Percentiles rank a stretch among this genome's conserved stretches.
phyloP scores from a whole-genome alignment of 2,797 vertebrate genomes.

The Diglossa cyanea region DNA sequence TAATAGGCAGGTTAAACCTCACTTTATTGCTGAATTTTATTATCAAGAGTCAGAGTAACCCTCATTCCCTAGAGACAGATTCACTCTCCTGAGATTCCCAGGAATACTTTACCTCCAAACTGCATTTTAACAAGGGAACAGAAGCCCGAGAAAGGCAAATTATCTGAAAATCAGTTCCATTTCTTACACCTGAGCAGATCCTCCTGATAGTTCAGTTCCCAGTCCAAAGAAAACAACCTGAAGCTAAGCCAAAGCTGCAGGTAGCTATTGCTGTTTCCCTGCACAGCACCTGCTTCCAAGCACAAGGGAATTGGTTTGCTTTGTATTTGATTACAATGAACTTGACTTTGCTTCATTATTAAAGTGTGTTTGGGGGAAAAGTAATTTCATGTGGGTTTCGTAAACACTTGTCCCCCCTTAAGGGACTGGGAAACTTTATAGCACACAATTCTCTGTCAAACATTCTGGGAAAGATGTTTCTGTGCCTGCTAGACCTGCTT shows the following conservation, averaged over 20 bases:
- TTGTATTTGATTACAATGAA: background rate
- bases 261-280: background rate
- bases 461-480: background rate
- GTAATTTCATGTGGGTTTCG: background rate
- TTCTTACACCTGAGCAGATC: background rate
- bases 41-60: background rate
- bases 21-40: background rate
- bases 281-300: background rate
- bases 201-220: background rate
- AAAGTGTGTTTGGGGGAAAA: background rate
- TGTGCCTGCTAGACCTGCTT: background rate
- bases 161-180: background rate
- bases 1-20: background rate
- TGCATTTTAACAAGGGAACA: background rate
- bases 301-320: background rate
- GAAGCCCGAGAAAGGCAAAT: background rate
- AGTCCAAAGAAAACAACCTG: background rate
- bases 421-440: background rate
- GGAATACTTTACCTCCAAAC: background rate
- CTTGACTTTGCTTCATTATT: background rate
- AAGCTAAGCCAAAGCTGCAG: background rate
- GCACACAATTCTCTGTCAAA: background rate
- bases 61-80: background rate
- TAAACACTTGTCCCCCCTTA: background rate
- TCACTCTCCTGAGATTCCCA: background rate